Conservation (phyloP, 2,113 vertebrate species). For the Cynopterus brachyotis region DNA sequence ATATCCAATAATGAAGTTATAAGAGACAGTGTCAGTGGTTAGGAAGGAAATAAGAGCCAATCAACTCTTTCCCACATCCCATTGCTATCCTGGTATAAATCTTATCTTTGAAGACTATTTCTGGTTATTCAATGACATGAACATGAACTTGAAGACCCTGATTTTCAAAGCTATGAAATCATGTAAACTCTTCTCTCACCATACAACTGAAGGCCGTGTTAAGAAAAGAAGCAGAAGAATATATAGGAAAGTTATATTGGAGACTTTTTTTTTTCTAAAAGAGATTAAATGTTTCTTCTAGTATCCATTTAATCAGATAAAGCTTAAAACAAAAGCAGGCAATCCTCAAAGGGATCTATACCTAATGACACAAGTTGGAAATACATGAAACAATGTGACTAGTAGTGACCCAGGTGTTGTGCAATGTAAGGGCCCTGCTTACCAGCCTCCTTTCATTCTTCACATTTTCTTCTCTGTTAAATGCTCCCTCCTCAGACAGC, state of each 20-base stretch:
- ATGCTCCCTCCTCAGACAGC: background rate
- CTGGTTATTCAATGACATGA: background rate
- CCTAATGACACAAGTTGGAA: background rate
- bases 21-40: background rate
- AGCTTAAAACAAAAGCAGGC: background rate
- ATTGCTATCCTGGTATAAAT: background rate
- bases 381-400: background rate
- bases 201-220: background rate
- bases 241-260: background rate
- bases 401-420: background rate
- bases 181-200: background rate
- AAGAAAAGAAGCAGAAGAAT: background rate
- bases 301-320: background rate
- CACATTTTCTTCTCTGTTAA: background rate
- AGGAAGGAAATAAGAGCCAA: background rate
- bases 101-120: background rate
- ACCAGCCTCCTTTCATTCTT: background rate
- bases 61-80: background rate
- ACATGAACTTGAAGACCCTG: background rate
- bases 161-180: slow-evolving; percentile 46
- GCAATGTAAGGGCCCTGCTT: background rate
- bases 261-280: background rate
- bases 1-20: background rate
- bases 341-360: background rate
- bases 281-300: background rate